Evolutionary conservation across 2,113 vertebrate genomes (phyloP).

Genomic region (Polyodon spathula): DNA sequence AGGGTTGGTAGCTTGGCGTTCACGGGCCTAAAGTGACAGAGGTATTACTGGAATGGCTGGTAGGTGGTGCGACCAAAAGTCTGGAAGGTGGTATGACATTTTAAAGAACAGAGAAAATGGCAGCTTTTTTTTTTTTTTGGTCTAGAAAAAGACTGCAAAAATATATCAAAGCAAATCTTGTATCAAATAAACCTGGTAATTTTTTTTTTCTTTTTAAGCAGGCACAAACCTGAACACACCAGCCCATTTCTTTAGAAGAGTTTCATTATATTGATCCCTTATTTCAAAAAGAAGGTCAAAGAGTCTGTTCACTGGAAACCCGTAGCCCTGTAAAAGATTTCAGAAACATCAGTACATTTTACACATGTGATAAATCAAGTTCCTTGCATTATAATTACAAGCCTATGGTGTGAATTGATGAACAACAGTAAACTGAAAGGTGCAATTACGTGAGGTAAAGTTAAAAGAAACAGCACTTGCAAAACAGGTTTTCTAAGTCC

Average conservation of each 20-base stretch:
- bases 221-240: conserved; percentile 77
- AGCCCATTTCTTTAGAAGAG: conserved; percentile 94
- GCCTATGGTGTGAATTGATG: too few relatives aligned
- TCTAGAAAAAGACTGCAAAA: background rate
- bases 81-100: background rate
- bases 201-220: too few relatives aligned
- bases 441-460: too few relatives aligned
- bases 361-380: background rate
- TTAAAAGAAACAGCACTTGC: too few relatives aligned
- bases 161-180: too few relatives aligned
- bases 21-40: background rate
- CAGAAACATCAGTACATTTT: conserved; percentile 4
- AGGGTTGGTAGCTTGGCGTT: too few relatives aligned
- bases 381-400: background rate
- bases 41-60: background rate
- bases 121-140: background rate
- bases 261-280: conserved; percentile 94
- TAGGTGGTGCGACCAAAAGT: background rate
- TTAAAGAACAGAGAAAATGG: background rate
- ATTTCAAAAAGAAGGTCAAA: conserved; percentile 97
- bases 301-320: conserved; percentile 85
- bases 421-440: too few relatives aligned
- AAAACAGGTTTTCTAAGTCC: too few relatives aligned
- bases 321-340: conserved; percentile 67
- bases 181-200: too few relatives aligned